Conservation (phyloP, 2,888 invertebrate genomes). For the Gastracanthus pulcherrimus region DNA sequence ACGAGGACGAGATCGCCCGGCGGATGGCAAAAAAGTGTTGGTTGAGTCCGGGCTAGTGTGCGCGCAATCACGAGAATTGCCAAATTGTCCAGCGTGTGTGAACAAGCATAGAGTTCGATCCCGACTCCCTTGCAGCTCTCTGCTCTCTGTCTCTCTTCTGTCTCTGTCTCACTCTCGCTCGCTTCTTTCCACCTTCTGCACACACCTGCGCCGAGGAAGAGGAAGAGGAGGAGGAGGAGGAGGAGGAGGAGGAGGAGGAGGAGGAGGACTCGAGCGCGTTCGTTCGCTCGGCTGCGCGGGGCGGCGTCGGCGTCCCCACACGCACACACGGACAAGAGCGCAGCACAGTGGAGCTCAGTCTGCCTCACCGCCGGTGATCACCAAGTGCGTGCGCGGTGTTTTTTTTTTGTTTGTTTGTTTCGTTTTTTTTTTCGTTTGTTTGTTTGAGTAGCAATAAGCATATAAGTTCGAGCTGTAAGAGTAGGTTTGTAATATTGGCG, state of each 20-base stretch:
- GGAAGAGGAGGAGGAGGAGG: too few relatives aligned
- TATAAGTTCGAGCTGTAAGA: too few relatives aligned
- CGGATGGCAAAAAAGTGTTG: conserved; percentile 57
- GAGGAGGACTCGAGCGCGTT: too few relatives aligned
- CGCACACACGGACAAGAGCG: neutral
- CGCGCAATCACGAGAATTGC: neutral
- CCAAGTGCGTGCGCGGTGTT: too few relatives aligned
- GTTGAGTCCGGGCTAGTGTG: conserved; percentile 53
- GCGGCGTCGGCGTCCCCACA: too few relatives aligned
- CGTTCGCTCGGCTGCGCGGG: too few relatives aligned
- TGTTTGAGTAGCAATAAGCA: too few relatives aligned
- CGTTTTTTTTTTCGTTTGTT: too few relatives aligned
- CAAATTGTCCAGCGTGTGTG: conserved; percentile 15
- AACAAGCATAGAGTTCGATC: conserved; percentile 4
- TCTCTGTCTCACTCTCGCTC: neutral
- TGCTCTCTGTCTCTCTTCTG: neutral
- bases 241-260: too few relatives aligned
- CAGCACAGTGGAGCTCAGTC: neutral
- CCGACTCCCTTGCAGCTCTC: neutral
- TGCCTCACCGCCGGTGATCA: too few relatives aligned
- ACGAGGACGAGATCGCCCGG: conserved; percentile 30
- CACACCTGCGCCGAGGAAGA: neutral
- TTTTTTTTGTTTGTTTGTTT: too few relatives aligned
- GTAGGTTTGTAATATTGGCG: too few relatives aligned
- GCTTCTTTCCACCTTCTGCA: neutral